Base-by-base conservation (phyloP, 2,888 invertebrate genomes). In the Rhagonycha lutea region DNA sequence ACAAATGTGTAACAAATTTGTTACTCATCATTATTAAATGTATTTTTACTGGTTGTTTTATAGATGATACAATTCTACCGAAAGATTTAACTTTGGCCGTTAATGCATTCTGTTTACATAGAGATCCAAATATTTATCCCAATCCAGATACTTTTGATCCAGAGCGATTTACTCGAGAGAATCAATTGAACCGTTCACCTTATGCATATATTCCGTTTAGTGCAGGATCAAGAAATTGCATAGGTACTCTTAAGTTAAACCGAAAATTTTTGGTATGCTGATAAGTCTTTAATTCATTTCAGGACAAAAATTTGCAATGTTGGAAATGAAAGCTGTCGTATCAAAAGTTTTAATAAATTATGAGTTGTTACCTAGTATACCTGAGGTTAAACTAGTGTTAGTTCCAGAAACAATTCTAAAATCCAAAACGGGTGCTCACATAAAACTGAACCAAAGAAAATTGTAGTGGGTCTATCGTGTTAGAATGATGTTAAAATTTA, bases 141-240 rank as follows among this genome's bases (percentile, higher is more conserved):
- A 88, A 92, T 75, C 91, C 92, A 0, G 84, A 90, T 72, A 87
- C 85, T 63, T 90, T 85, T 68, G 80, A 82, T 87, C 92, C 92
- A 0, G 91, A 91, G 73, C 88, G 92, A 23, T 92, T 91, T 79
- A 87, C 89, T 61, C 74, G 81, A 1, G 83, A 86, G 72, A 84
- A 86, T n/a, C 84, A 81, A 4, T 75, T 70, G 3, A 83, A 84
- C 28, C 85, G 84, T 1, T 89, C 88, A 70, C 89, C 90, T 0
- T 91, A 90, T 80, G 88, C 88, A 23, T 92, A 89, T 86, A 82
- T 92, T 1, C 90, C 91, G 0, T 92, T 92, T 75, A 92, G 92
- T 80, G 92, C 92, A 9, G 92, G 92, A 0, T 91, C 91, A 0
- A 89, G 92, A 63, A 92, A 92, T 81, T 92, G 92, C 79, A 90